Evolutionary conservation across 2,888 invertebrate genomes (phyloP).

Genomic region (Eupeodes luniger): DNA sequence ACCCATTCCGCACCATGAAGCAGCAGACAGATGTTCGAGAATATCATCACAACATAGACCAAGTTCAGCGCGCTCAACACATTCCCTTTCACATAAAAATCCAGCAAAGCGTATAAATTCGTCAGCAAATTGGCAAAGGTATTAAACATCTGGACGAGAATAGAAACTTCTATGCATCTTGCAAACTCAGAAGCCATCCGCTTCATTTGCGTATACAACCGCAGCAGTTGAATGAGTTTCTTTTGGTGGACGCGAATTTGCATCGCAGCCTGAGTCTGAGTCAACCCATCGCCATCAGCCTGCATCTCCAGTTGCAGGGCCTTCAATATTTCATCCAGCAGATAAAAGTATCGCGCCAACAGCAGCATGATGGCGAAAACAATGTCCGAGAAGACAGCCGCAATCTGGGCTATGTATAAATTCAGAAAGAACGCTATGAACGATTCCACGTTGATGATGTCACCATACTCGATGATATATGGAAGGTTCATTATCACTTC

Average conservation of each 20-base stretch:
- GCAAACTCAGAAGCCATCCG: constrained; percentile 71
- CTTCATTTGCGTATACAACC: constrained; percentile 75
- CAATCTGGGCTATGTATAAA: constrained; percentile 77
- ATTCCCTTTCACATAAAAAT: constrained; percentile 60
- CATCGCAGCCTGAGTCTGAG: not conserved
- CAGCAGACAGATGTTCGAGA: constrained; percentile 57
- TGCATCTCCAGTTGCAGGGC: not conserved
- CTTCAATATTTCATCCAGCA: constrained; percentile 76
- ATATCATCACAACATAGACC: constrained; percentile 61
- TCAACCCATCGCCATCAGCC: constrained; percentile 1
- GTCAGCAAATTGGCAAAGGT: constrained; percentile 80
- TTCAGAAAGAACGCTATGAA: constrained; percentile 78
- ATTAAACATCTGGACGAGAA: constrained; percentile 79
- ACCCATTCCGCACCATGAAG: constrained; percentile 61
- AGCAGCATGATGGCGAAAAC: constrained; percentile 78
- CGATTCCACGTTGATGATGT: constrained; percentile 76
- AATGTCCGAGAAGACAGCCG: constrained; percentile 79
- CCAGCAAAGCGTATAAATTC: constrained; percentile 81
- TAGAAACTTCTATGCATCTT: constrained; percentile 78
- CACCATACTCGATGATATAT: constrained; percentile 77
- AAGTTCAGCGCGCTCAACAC: constrained; percentile 24
- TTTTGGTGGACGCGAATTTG: not conserved
- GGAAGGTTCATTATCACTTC: constrained; percentile 80
- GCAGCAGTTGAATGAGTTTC: constrained; percentile 66
- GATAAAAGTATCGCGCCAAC: constrained; percentile 77